phyloP scores from a whole-genome alignment of 1,140 invertebrate genomes.

The Trachymyrmex cornetzi region DNA sequence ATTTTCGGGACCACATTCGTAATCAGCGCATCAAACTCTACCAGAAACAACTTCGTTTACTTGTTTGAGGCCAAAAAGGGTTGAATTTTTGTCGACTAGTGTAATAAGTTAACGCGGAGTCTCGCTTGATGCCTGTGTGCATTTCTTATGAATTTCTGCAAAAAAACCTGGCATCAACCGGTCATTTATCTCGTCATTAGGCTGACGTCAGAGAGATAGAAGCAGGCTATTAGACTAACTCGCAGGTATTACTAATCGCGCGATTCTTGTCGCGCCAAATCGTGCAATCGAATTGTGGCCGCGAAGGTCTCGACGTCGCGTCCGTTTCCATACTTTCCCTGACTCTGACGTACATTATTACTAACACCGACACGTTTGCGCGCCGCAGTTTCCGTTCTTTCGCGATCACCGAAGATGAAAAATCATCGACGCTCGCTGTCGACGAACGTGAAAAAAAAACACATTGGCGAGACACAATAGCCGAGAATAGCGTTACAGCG shows the following conservation, averaged over 20 bases:
- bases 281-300: slow-evolving; percentile 43
- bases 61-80: too few relatives aligned
- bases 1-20: too few relatives aligned
- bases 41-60: too few relatives aligned
- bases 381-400: slow-evolving; percentile 39
- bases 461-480: slow-evolving; percentile 11
- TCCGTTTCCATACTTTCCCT: slow-evolving; percentile 34
- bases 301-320: slow-evolving; percentile 36
- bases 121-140: neutral
- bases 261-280: slow-evolving; percentile 16
- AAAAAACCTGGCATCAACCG: neutral
- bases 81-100: too few relatives aligned
- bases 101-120: neutral
- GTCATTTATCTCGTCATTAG: slow-evolving; percentile 43
- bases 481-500: neutral
- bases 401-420: slow-evolving; percentile 20
- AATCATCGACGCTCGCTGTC: neutral
- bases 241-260: slow-evolving; percentile 22
- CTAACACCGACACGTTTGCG: slow-evolving; percentile 5
- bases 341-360: neutral
- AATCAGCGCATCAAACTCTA: too few relatives aligned
- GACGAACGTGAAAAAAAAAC: neutral
- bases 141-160: slow-evolving; percentile 9
- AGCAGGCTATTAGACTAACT: slow-evolving; percentile 49
- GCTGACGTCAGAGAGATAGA: slow-evolving; percentile 23